These are phyloP conservation scores for Clupea harengus DNA, from an alignment of 2,113 vertebrate genomes.

Conservation along the genomic window DNA sequence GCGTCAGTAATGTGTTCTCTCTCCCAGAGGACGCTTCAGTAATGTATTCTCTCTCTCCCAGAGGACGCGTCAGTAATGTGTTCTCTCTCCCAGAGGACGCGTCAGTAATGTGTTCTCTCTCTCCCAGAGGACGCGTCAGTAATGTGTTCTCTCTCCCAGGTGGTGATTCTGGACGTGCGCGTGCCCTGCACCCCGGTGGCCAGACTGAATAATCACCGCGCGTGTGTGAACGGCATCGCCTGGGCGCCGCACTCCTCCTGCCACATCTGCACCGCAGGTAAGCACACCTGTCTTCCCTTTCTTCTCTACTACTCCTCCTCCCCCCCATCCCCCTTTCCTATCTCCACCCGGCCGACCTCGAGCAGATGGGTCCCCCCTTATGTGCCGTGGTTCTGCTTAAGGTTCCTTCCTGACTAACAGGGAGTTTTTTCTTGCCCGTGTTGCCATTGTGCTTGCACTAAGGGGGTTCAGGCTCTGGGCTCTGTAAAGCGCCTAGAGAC, in stretches of 20 bases:
- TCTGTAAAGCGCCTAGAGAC: too few species aligned
- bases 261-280: conserved; percentile 98
- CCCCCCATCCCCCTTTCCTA: conserved; percentile 9
- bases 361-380: too few species aligned
- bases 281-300: conserved; percentile 12
- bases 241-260: conserved; percentile 99
- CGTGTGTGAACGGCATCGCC: conserved; percentile 96
- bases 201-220: conserved; percentile 96
- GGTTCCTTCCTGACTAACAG: too few species aligned
- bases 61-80: too few species aligned
- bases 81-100: conserved; percentile 66
- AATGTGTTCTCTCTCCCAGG: conserved; percentile 65
- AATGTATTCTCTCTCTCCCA: background rate
- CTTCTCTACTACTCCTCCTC: conserved; percentile 19
- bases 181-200: conserved; percentile 98
- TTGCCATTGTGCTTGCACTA: too few species aligned
- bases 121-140: background rate
- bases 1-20: background rate
- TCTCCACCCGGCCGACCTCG: too few species aligned
- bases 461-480: too few species aligned
- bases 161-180: conserved; percentile 96
- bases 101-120: background rate
- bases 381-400: too few species aligned
- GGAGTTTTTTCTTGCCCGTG: too few species aligned
- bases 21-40: too few species aligned